Conservation (phyloP, 1,140 invertebrate species). For the Drosophila willistoni region DNA sequence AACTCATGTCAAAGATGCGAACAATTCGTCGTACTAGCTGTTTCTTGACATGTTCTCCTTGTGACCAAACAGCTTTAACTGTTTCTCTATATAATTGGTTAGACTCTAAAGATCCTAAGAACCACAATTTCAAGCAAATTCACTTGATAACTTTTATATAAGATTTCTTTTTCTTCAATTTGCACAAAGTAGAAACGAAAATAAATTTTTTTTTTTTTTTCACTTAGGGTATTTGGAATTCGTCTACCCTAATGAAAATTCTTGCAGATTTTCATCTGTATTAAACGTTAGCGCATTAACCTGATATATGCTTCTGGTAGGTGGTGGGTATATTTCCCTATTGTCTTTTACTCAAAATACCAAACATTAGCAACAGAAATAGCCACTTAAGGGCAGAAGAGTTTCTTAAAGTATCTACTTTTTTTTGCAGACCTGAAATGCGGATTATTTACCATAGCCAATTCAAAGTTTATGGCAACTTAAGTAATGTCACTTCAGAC, state of each 20-base stretch:
- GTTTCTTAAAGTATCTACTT: background rate
- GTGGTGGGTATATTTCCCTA: no score
- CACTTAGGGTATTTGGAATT: no score
- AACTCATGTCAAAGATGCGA: background rate
- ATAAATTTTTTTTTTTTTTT: background rate
- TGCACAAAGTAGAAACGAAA: no score
- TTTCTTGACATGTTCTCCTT: background rate
- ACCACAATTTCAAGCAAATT: no score
- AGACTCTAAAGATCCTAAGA: no score
- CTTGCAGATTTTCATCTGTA: background rate
- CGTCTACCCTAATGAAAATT: background rate
- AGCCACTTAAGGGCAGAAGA: slow-evolving; percentile 51
- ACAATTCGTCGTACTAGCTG: no score
- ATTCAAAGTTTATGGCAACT: slow-evolving; percentile 4
- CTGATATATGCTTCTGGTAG: background rate
- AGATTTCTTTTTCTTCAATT: no score
- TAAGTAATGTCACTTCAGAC: slow-evolving; percentile 5
- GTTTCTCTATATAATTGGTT: background rate
- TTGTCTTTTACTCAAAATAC: background rate
- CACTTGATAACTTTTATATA: no score
- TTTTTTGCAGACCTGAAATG: background rate
- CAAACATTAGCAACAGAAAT: slow-evolving; percentile 52
- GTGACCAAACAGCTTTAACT: background rate
- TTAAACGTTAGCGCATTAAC: background rate
- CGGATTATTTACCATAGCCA: background rate